Evolutionary conservation across 2,888 invertebrate species (phyloP).

Genomic region (Spilosoma lubricipeda): DNA sequence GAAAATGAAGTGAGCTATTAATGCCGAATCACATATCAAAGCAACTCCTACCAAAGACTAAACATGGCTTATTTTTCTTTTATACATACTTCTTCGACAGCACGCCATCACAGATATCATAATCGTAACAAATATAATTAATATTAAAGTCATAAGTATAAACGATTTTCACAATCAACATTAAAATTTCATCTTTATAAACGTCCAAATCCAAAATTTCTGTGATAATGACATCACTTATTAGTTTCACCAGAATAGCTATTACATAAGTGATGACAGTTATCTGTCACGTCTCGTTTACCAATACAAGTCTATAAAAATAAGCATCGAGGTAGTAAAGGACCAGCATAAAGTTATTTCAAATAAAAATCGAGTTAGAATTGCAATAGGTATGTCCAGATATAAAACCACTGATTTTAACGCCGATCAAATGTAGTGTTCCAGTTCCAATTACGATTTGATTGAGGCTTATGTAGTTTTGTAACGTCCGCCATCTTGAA

Average conservation of each 20-base stretch:
- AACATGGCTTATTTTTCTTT: conserved; percentile 37
- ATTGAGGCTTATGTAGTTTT: conserved; percentile 21
- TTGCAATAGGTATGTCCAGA: background rate
- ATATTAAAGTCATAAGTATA: conserved; percentile 34
- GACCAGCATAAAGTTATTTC: conserved; percentile 17
- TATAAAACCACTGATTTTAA: background rate
- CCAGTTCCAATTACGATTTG: conserved; percentile 21
- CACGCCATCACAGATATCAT: conserved; percentile 42
- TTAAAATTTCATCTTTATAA: accelerated
- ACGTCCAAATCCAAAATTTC: background rate
- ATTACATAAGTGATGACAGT: conserved; percentile 25
- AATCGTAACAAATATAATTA: conserved; percentile 40
- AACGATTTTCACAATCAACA: background rate
- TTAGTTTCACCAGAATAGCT: background rate
- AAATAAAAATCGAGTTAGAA: background rate
- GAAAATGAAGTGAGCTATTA: conserved; percentile 17
- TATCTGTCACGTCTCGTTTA: conserved; percentile 36
- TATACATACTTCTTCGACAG: conserved; percentile 34
- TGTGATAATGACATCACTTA: conserved; percentile 1
- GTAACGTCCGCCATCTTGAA: conserved; percentile 23
- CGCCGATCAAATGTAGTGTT: conserved; percentile 12
- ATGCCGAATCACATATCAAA: conserved; percentile 44
- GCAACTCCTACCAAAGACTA: conserved; percentile 47
- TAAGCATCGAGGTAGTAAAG: conserved; percentile 29
- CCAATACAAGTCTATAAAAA: conserved; percentile 34